Evolutionary conservation across 2,113 vertebrate genomes (phyloP), one percentile per base, ranked within the genome.

Genomic region (Manacus vitellinus): DNA sequence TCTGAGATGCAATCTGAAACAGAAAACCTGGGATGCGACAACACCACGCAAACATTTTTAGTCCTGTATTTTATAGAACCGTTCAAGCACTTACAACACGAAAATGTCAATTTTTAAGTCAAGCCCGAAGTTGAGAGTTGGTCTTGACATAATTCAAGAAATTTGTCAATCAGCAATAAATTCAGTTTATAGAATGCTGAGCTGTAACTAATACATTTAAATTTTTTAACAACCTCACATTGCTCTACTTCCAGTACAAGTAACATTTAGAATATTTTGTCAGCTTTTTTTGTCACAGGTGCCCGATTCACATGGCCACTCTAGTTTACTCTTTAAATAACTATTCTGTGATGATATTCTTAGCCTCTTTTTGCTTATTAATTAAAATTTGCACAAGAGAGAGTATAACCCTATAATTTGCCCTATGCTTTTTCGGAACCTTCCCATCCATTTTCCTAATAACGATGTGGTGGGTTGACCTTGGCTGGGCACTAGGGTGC

Each of bases 51-150:
- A 75, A 66, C 49, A 79, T 89, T 93, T 94, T 96, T 93, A 96
- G 79, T 39, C 17, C 8, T 81, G 31, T 58, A 35, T 88, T 92
- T 94, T 92, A 52, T n/a, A 77, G 54, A 68, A 79, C 22, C 61
- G 31, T 55, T 88, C 24, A 86, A 93, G 63, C 33, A 86, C 72
- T 75, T 86, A 91, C 0, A 2, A 84, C 66, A 65, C 2, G 1
- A 83, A 95, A 88, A 80, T 89, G 67, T 86, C 63, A 80, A 90
- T 75, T 92, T 92, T 91, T 78, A 88, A 95, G 85, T 95, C 74
- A 95, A 95, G 27, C 37, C 85, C 75, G 86, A 93, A 93, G 41
- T 0, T 83, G 35, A 92, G 37, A 80, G 35, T 44, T 92, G 43
- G 12, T 82, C 52, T 92, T 84, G 56, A 85, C 56, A 56, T 84